Base-by-base conservation (phyloP, 2,797 vertebrate genomes). In the Spinibarbus caldwelli region DNA sequence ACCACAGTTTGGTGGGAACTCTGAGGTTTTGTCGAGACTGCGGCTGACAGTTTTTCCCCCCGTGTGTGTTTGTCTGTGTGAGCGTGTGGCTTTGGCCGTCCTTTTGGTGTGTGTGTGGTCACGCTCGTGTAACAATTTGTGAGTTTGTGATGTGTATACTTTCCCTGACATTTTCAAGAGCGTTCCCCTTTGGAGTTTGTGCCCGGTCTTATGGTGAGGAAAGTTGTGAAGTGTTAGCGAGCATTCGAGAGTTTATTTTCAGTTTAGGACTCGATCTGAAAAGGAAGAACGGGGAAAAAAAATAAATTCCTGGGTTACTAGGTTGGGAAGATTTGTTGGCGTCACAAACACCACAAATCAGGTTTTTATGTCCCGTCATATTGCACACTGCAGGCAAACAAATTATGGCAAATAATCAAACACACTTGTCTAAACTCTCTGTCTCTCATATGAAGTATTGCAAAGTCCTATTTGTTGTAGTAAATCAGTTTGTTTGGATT, bases 1-100 rank as follows among this genome's bases (percentile, higher is more conserved):
- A 86, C 77, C 87, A 87, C 41, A 23, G 71, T 91, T 86, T 86
- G 83, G 89, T 90, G 93, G 91, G 90, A 92, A 82, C 80, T 78
- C 75, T 87, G 88, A 89, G 90, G 86, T 88, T 91, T 89, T 75
- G 85, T 89, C 80, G 80, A 82, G 81, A 87, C 86, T 68, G 66
- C 45, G 85, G 87, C 80, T 88, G 89, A 88, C 83, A 72, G 62
- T 85, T 85, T 80, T 87, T 66, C 52, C 62, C 80, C 73, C 66
- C 10, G 84, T 84, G 82, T 85, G 86, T 83, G 86, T 84, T 70
- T 79, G 86, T 73, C 49, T 72, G 57, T 84, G 81, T 76, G 21
- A 47, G 84, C 88, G 85, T 83, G 64, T 83, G 77, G 79, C 66
- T 70, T 78, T 83, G 85, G 83, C 62, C n/a, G 78, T 83, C 59